phyloP scores from a whole-genome alignment of 1,140 invertebrate species.

The Conopomorpha cramerella region DNA sequence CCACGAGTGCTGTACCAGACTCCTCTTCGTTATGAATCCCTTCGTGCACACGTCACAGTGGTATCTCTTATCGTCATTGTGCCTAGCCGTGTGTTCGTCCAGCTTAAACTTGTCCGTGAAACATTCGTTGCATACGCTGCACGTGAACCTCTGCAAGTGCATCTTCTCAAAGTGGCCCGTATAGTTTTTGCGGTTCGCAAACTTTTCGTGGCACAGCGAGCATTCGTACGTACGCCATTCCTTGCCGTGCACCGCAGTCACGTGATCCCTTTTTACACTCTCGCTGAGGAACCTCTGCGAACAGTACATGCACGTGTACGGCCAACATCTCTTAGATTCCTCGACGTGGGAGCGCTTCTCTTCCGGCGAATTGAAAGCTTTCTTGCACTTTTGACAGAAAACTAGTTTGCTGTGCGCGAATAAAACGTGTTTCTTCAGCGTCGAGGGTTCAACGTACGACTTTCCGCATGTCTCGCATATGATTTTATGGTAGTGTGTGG shows the following conservation, averaged over 20 bases:
- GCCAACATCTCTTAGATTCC: slow-evolving; percentile 17
- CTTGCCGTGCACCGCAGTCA: not conserved
- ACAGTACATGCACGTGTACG: slow-evolving; percentile 18
- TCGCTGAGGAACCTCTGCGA: slow-evolving; percentile 15
- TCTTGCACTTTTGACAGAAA: not conserved
- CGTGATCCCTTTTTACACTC: slow-evolving; percentile 7
- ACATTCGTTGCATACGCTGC: not conserved
- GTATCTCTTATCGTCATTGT: slow-evolving; percentile 50
- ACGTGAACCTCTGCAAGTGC: not conserved
- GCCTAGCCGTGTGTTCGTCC: slow-evolving; percentile 42
- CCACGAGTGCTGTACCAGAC: slow-evolving; percentile 33
- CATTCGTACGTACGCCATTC: slow-evolving; percentile 7
- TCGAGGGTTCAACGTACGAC: slow-evolving; percentile 13
- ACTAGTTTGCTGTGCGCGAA: slow-evolving; percentile 10
- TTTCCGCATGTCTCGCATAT: slow-evolving; percentile 25
- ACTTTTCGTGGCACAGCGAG: slow-evolving; percentile 10
- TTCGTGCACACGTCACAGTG: slow-evolving; percentile 49
- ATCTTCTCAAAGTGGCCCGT: no score
- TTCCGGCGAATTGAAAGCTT: not conserved
- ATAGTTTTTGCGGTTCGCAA: slow-evolving; percentile 7
- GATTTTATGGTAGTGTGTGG: slow-evolving; percentile 17
- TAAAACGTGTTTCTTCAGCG: slow-evolving; percentile 14
- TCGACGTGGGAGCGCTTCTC: slow-evolving; percentile 17
- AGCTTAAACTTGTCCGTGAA: slow-evolving; percentile 19
- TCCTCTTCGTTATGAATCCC: slow-evolving; percentile 16